Base-by-base conservation (phyloP, 2,888 invertebrate species). In the Timema cristinae region DNA sequence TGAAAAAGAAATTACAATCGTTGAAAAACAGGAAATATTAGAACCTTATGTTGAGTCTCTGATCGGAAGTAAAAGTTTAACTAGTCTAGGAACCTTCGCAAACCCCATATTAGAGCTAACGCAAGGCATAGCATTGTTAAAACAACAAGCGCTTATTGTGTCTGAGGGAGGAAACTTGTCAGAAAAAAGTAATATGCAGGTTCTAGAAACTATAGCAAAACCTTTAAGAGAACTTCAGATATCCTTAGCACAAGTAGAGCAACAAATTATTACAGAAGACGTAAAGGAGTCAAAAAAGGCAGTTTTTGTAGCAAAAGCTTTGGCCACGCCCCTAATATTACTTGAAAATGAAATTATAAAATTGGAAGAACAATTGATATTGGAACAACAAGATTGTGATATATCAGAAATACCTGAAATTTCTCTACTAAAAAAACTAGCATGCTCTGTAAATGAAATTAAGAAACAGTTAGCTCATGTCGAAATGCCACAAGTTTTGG, bases 101-200 rank as follows among this genome's bases (percentile, higher is more conserved):
- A 63, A 56, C 50, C 69, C 77, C 1, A 72, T 78, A 8, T 73
- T 75, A 50, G 75, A 78, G 56, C 78, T 85, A 52, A 82, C 83
- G 71, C 80, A 76, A 71, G 82, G 84, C 72, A 75, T 85, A 50
- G 76, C 78, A 7, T 77, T 77, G 69, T 78, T 83, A 9, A 82
- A 83, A 76, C 81, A 84, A 71, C 82, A 84, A 76, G 63, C 70
- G 5, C 68, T 73, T 8, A 8, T 74, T 9, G 73, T 74, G 47
- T 66, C 73, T 2, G 67, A 32, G 32, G 32, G 32, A 4, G 32
- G 32, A 32, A 32, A 32, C 32, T 32, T 32, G 32, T 32, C 78
- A 11, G 78, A 79, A 70, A 72, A 75, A 49, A 74, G 76, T 9
- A 77, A 81, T 6, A 78, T 87, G 13, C 82, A 82, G 73, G 76